A percentile compares a stretch with the other conserved stretches of the same genome.
These are phyloP conservation scores for Archilochus colubris DNA, from an alignment of 2,113 vertebrate species.

Conservation along the genomic window DNA sequence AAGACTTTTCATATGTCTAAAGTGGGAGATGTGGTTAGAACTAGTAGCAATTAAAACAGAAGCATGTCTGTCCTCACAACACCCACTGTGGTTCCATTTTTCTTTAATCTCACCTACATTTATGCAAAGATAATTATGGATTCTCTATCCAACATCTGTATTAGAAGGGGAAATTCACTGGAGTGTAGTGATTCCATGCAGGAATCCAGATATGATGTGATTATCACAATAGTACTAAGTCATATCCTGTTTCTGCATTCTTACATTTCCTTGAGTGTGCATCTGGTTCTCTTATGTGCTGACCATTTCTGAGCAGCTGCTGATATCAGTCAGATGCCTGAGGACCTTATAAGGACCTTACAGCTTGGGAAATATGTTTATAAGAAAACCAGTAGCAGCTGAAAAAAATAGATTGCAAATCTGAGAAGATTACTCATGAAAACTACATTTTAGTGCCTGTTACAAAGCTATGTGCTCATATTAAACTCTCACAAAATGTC, in stretches of 20 bases:
- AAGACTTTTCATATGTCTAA: background rate
- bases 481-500: background rate
- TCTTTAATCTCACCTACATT: background rate
- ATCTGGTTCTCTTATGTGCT: accelerated
- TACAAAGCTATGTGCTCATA: background rate
- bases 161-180: background rate
- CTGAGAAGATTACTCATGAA: background rate
- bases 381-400: background rate
- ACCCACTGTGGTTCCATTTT: background rate
- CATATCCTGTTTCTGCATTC: background rate
- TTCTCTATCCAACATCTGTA: background rate
- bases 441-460: background rate
- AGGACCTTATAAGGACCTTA: background rate
- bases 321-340: background rate
- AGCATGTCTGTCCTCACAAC: background rate
- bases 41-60: background rate
- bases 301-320: background rate
- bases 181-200: background rate
- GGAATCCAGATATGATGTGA: background rate
- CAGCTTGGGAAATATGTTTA: background rate
- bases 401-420: background rate
- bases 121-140: background rate
- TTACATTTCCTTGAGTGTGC: background rate
- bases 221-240: too few species aligned
- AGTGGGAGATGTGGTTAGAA: background rate